Base-by-base conservation (phyloP, 2,888 invertebrate species). In the Helobdella robusta region DNA sequence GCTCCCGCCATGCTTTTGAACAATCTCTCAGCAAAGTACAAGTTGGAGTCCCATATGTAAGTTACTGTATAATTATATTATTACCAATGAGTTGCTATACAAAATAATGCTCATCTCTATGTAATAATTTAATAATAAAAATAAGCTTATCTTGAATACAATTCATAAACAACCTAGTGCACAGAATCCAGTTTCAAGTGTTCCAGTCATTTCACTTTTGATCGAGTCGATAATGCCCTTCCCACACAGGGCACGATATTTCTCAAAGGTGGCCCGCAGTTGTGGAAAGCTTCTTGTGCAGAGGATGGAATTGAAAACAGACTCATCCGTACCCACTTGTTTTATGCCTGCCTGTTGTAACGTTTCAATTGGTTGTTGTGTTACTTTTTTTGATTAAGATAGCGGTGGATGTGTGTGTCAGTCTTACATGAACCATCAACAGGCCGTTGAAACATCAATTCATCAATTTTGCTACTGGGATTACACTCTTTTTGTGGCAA, bases 141-240 rank as follows among this genome's bases (percentile, higher is more conserved):
- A n/a, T n/a, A n/a, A n/a, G n/a, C n/a, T n/a, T n/a, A n/a, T n/a
- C n/a, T n/a, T n/a, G n/a, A n/a, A n/a, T n/a, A n/a, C n/a, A n/a
- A n/a, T 28, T 32, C 8, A 28, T 4, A 8, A 54, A 28, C 61
- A 68, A 75, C 75, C 74, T 32, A 77, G 68, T 34, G 76, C 74
- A 35, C 70, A 68, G 20, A 77, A 71, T 54, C 76, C 77, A 52
- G 64, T 67, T 62, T 72, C 72, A 64, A 75, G 74, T 60, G 74
- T 71, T 0, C 78, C 77, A 20, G 76, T 77, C 20, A 76, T 76
- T 64, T 78, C 78, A 35, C 75, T 67, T 62, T 74, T 73, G 28
- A 77, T 73, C 32, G 74, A 73, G 61, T 76, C 75, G 2, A 74
- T 67, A 34, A 78, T 77, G 66, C 75, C 68, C 52, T 66, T 66